These are phyloP conservation scores for Rhagoletis zephyria DNA, from an alignment of 1,140 invertebrate genomes.

Conservation along the genomic window DNA sequence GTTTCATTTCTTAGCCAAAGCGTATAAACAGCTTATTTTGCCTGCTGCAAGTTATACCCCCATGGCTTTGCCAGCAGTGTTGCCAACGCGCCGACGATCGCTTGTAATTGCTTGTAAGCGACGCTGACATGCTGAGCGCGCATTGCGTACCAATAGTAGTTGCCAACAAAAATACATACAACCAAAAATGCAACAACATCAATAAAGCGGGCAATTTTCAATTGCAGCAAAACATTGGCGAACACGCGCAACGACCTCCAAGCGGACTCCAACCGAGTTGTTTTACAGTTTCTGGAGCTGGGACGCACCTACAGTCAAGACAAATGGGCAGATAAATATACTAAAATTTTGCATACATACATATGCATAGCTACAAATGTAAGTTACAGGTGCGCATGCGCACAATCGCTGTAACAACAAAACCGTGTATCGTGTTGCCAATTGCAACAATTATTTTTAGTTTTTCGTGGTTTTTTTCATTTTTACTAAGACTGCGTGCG, in stretches of 20 bases:
- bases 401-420: neutral
- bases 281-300: neutral
- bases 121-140: constrained; percentile 42
- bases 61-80: neutral
- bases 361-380: neutral
- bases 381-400: constrained; percentile 36
- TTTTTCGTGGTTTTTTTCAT: neutral
- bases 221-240: constrained; percentile 26
- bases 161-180: neutral
- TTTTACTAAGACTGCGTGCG: constrained; percentile 19
- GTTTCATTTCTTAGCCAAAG: too few species aligned
- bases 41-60: neutral
- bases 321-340: neutral
- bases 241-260: constrained; percentile 8
- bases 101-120: constrained; percentile 51
- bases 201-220: neutral
- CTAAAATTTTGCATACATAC: neutral
- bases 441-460: constrained; percentile 42
- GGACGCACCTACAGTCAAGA: neutral
- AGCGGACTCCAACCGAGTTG: neutral
- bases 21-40: neutral
- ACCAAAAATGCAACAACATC: neutral
- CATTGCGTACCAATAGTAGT: neutral
- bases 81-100: constrained; percentile 20
- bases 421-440: constrained; percentile 21